phyloP scores from a whole-genome alignment of 2,113 vertebrate species.

The Campylomormyrus tamandua region DNA sequence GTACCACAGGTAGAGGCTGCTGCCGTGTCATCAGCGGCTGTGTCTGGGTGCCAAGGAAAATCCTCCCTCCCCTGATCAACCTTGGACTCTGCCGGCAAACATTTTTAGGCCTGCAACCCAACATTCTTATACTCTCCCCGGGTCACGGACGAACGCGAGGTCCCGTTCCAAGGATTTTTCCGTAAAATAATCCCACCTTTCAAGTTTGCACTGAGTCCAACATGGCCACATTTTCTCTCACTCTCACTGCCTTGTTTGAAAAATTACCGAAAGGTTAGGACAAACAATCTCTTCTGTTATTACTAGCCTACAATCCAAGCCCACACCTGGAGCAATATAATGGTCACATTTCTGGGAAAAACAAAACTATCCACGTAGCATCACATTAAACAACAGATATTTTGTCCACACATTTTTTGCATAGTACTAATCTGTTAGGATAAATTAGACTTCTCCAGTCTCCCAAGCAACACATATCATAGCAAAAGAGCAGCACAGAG shows the following conservation, averaged over 20 bases:
- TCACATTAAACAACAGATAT: slow-evolving; percentile 3
- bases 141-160: background rate
- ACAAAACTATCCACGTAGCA: background rate
- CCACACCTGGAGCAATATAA: slow-evolving; percentile 5
- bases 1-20: background rate
- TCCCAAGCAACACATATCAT: slow-evolving; percentile 5
- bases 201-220: background rate
- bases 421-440: background rate
- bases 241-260: slow-evolving; percentile 1
- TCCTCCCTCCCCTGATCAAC: background rate
- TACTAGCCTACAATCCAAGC: background rate
- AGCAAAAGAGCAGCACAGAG: background rate
- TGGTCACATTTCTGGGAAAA: background rate
- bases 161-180: slow-evolving; percentile 7
- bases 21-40: background rate
- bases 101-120: background rate
- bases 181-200: background rate
- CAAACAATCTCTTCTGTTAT: background rate
- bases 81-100: background rate
- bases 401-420: background rate
- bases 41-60: background rate
- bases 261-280: background rate
- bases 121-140: background rate
- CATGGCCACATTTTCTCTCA: background rate
- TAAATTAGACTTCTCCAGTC: background rate